Percentiles rank a stretch among this genome's conserved stretches.
phyloP scores from a whole-genome alignment of 2,888 invertebrate genomes.

The Amblyteles armatorius region DNA sequence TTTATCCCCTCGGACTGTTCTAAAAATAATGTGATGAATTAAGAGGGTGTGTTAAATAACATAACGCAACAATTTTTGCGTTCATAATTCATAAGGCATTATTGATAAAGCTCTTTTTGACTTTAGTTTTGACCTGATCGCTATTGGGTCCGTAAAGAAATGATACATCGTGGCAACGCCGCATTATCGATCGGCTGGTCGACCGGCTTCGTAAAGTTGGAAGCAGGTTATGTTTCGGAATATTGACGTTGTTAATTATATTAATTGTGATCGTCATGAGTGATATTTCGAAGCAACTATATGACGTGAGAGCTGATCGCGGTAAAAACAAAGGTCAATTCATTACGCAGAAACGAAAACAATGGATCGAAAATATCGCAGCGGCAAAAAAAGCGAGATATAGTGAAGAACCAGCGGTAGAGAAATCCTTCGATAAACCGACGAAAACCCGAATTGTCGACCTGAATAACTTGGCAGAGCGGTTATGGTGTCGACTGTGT shows the following conservation, averaged over 20 bases:
- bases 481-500: background rate
- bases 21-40: background rate
- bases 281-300: conserved; percentile 1
- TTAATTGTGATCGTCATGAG: background rate
- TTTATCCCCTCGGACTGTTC: background rate
- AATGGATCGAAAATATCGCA: conserved; percentile 3
- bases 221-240: conserved; percentile 12
- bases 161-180: conserved; percentile 18
- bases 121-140: conserved; percentile 3
- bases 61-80: background rate
- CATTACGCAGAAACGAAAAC: conserved; percentile 12
- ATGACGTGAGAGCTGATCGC: conserved; percentile 16
- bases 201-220: conserved; percentile 8
- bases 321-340: conserved; percentile 6
- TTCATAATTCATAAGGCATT: background rate
- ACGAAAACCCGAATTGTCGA: conserved; percentile 9
- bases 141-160: conserved; percentile 9
- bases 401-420: background rate
- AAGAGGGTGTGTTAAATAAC: background rate
- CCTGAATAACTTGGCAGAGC: conserved; percentile 13
- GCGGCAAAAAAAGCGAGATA: conserved; percentile 19
- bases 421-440: conserved; percentile 1
- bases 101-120: conserved; percentile 7
- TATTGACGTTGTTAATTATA: background rate
- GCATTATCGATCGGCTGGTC: conserved; percentile 33